These are phyloP conservation scores for Periplaneta americana DNA, from an alignment of 1,140 invertebrate species.

Conservation along the genomic window DNA sequence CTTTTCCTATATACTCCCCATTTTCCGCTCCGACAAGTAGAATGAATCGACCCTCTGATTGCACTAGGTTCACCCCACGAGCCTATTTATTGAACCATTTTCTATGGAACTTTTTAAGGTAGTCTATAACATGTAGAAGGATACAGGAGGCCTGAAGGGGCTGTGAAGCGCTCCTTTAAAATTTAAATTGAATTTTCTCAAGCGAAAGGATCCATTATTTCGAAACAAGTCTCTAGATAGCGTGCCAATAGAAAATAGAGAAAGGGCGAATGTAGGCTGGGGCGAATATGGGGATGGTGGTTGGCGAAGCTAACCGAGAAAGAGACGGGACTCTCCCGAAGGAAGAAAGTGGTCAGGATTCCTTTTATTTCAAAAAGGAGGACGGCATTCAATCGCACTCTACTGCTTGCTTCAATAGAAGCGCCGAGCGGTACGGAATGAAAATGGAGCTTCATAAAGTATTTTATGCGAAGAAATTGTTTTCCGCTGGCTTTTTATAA, in stretches of 20 bases:
- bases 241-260: neutral
- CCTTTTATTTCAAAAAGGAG: neutral
- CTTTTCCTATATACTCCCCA: neutral
- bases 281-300: neutral
- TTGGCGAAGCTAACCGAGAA: neutral
- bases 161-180: neutral
- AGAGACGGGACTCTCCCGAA: neutral
- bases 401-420: neutral
- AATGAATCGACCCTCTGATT: neutral
- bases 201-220: neutral
- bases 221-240: neutral
- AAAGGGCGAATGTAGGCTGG: neutral
- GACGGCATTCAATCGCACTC: neutral
- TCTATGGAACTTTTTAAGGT: neutral
- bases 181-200: constrained; percentile 12
- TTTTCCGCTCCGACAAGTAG: constrained; percentile 9
- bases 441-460: neutral
- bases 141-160: neutral
- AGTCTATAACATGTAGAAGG: neutral
- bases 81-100: constrained; percentile 9
- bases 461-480: neutral
- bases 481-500: neutral
- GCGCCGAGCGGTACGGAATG: neutral
- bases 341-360: neutral
- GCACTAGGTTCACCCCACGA: neutral